These are phyloP conservation scores for Synanthedon vespiformis DNA, from an alignment of 2,888 invertebrate genomes.

Conservation along the genomic window DNA sequence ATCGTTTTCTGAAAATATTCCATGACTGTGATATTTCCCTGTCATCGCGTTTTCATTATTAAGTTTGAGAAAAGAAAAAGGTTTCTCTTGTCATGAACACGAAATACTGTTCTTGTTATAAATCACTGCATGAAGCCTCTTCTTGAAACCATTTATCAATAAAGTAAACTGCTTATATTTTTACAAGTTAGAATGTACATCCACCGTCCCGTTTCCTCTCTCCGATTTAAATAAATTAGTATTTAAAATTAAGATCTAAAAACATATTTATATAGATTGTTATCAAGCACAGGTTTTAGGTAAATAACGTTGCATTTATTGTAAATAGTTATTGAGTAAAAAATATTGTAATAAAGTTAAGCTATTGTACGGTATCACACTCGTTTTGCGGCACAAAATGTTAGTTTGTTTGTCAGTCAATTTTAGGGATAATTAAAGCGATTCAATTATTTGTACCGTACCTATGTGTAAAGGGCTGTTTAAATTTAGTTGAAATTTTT, in stretches of 20 bases:
- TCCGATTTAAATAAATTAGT: constrained; percentile 59
- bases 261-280: constrained; percentile 68
- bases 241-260: constrained; percentile 48
- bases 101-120: neutral
- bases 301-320: constrained; percentile 66
- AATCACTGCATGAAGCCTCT: constrained; percentile 26
- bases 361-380: constrained; percentile 63
- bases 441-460: constrained; percentile 49
- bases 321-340: constrained; percentile 59
- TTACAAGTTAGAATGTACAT: constrained; percentile 50
- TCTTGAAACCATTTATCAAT: constrained; percentile 18
- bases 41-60: neutral
- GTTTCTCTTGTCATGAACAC: neutral
- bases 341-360: constrained; percentile 39
- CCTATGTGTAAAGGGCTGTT: too few relatives aligned
- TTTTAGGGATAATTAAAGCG: constrained; percentile 58
- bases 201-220: constrained; percentile 68
- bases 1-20: neutral
- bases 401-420: constrained; percentile 66
- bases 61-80: neutral
- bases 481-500: neutral
- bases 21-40: neutral
- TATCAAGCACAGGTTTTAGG: constrained; percentile 69
- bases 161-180: constrained; percentile 46
- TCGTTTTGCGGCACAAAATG: constrained; percentile 70